These are phyloP conservation scores for Aplysina aerophoba DNA, from an alignment of 37 sponge, comb jelly and placozoan species.

Conservation along the genomic window DNA sequence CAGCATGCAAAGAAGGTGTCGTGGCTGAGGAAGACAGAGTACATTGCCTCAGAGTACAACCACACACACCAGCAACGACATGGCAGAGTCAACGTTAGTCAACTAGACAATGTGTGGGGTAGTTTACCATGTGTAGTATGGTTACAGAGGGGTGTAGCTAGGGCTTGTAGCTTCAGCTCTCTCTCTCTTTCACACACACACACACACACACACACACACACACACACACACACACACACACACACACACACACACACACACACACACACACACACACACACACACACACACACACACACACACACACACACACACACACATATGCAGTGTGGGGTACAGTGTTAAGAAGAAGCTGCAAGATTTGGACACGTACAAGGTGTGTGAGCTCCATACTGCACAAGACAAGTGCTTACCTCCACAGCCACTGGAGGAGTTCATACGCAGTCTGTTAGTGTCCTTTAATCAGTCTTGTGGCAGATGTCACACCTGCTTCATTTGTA, in stretches of 20 bases:
- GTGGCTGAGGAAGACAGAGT: constrained; percentile 96
- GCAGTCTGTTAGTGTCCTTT: too few species aligned
- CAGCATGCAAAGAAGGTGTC: constrained; percentile 95
- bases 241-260: too few species aligned
- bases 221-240: too few species aligned
- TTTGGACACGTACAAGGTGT: constrained; percentile 90
- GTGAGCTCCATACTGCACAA: background rate
- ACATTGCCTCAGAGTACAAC: constrained; percentile 93
- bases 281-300: constrained; percentile 37
- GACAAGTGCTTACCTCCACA: too few species aligned
- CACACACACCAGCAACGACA: constrained; percentile 78
- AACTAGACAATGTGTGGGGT: background rate
- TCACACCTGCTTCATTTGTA: too few species aligned
- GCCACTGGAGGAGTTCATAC: too few species aligned
- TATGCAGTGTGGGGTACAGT: constrained; percentile 86
- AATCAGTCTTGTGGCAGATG: too few species aligned
- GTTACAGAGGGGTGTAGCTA: too few species aligned
- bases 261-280: too few species aligned
- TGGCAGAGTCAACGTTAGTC: constrained; percentile 89
- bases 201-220: constrained; percentile 28
- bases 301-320: background rate
- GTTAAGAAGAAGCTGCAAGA: constrained; percentile 94
- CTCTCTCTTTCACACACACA: background rate
- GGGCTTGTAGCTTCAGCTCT: background rate
- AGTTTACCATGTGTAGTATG: too few species aligned